These are phyloP conservation scores for Sitta carolinensis DNA, from an alignment of 2,797 vertebrate species.

Conservation along the genomic window DNA sequence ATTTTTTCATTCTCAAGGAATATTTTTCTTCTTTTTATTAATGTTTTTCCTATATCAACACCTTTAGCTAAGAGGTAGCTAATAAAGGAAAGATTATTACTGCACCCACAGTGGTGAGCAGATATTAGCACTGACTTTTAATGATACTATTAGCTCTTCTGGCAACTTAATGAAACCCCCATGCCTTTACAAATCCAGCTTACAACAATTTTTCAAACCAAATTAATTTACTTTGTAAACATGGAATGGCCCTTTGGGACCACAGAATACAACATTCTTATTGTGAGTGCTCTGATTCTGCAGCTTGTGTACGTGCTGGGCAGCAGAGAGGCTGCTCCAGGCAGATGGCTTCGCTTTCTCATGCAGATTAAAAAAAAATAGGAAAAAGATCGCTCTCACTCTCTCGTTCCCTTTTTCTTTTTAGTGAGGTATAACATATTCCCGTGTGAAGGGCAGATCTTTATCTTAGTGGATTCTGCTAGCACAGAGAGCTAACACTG, in stretches of 20 bases:
- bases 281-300: not conserved
- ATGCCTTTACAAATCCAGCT: not conserved
- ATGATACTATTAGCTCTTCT: not conserved
- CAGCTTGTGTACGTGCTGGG: not conserved
- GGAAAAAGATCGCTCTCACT: accelerated
- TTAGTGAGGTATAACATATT: not conserved
- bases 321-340: not conserved
- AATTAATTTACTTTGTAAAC: not conserved
- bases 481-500: too few species aligned
- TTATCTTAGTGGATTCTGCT: not conserved
- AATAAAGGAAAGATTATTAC: not conserved
- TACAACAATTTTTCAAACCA: not conserved
- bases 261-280: not conserved
- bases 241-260: not conserved
- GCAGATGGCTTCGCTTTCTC: not conserved
- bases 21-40: not conserved
- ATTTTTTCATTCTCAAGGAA: not conserved
- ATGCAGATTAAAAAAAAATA: not conserved
- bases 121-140: not conserved
- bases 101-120: not conserved
- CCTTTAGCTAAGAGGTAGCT: not conserved
- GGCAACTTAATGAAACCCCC: not conserved
- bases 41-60: not conserved
- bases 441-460: not conserved
- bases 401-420: not conserved